phyloP scores from a whole-genome alignment of 2,797 vertebrate species.

The Sebastes taczanowskii region DNA sequence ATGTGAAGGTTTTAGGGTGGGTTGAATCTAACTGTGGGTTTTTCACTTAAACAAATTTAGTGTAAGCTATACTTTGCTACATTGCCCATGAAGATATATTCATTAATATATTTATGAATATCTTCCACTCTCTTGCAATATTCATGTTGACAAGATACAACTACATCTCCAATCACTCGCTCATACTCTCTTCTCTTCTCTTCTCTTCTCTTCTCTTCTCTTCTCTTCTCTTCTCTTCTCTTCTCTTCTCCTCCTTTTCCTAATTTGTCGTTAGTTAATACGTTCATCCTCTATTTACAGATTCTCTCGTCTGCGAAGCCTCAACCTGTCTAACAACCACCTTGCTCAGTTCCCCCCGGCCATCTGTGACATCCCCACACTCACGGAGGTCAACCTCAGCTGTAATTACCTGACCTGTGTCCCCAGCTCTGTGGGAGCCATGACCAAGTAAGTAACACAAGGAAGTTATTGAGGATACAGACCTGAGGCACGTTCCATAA shows the following conservation, averaged over 20 bases:
- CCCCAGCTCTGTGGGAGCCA: constrained; percentile 86
- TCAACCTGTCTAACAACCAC: constrained; percentile 97
- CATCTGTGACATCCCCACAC: constrained; percentile 90
- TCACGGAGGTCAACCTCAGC: constrained; percentile 95
- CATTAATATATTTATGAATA: constrained; percentile 55
- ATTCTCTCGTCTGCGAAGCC: constrained; percentile 95
- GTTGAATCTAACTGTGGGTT: constrained; percentile 14
- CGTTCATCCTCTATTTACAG: constrained; percentile 66
- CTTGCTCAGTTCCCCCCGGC: constrained; percentile 90
- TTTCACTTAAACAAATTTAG: constrained; percentile 10
- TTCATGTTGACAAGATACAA: constrained; percentile 55
- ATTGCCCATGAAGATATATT: constrained; percentile 26
- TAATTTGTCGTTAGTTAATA: neutral
- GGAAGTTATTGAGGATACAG: neutral
- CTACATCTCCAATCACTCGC: constrained; percentile 8
- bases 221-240: no score
- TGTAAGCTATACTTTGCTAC: constrained; percentile 8
- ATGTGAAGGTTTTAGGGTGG: constrained; percentile 5
- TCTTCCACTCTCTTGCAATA: constrained; percentile 38
- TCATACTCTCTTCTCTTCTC: neutral
- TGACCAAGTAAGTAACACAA: constrained; percentile 88
- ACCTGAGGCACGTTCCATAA: neutral
- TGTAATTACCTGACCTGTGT: constrained; percentile 90
- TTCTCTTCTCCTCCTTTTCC: neutral
- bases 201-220: no score